Percentiles rank a stretch among this genome's conserved stretches.
Evolutionary conservation across 2,888 invertebrate genomes (phyloP).

Genomic region (Drosophila algonquin): DNA sequence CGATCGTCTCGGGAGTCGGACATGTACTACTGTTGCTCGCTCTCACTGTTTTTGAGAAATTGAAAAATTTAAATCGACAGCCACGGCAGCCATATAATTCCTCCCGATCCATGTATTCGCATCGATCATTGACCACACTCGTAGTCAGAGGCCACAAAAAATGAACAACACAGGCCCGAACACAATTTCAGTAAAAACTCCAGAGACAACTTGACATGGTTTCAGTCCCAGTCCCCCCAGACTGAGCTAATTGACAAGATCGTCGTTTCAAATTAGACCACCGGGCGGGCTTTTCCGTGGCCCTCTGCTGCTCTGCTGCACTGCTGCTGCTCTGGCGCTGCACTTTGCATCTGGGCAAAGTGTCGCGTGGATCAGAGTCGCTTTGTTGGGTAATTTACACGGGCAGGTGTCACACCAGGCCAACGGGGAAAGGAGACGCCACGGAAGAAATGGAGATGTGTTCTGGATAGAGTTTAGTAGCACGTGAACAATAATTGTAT

Average conservation of each 20-base stretch:
- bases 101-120: conserved; percentile 64
- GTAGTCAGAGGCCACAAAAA: background rate
- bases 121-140: conserved; percentile 63
- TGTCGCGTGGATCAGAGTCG: conserved; percentile 53
- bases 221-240: conserved; percentile 21
- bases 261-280: conserved; percentile 84
- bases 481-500: too few relatives aligned
- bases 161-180: conserved; percentile 10
- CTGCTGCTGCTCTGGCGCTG: background rate
- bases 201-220: conserved; percentile 55
- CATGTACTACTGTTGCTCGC: conserved; percentile 47
- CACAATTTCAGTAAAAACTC: conserved; percentile 51
- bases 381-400: conserved; percentile 65
- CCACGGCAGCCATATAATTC: conserved; percentile 59
- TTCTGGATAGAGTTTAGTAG: too few relatives aligned
- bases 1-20: conserved; percentile 32
- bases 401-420: conserved; percentile 66
- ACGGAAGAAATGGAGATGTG: background rate
- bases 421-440: conserved; percentile 8
- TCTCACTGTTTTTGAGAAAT: conserved; percentile 42
- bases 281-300: conserved; percentile 52
- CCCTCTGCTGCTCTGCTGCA: background rate
- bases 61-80: conserved; percentile 72
- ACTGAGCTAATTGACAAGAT: conserved; percentile 81
- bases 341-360: conserved; percentile 57